Evolutionary conservation across 1,140 invertebrate species (phyloP), one percentile per base, ranked within the genome.

Genomic region (Drosophila bipectinata): DNA sequence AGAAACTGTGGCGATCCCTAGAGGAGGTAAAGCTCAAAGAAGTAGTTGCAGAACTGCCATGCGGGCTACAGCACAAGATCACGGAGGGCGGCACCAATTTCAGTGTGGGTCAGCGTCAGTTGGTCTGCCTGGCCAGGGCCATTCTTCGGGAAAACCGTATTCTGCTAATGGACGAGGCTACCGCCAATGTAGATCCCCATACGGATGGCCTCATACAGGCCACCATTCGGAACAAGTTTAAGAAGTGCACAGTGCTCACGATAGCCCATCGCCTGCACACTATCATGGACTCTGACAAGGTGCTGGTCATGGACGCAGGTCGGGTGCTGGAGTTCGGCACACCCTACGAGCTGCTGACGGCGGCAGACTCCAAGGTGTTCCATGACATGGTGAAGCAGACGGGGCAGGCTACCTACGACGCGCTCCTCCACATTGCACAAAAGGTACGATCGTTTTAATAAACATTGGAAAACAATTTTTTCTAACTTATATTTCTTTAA

Each of bases 231-330:
- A 94, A 93, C 44, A 96, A 95, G 91, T 96, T 96, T 78, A 91
- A 92, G 14, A 92, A 96, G 26, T 96, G 95, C 79, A 98, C 97
- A 1, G 96, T 98, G 18, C 93, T 98, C 4, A 97, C 96, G 1
- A 96, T 98, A 68, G 97, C 97, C 32, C 97, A 98, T 92, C 93
- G 96, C 53, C 91, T 97, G 8, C 94, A 96, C 84, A 97, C 96
- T 1, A 95, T 97, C 21, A 94, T 97, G 92, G 94, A 95, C 69
- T 94, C 93, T 12, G 93, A 94, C 81, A 92, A 93, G 59, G 92
- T 95, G 24, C 74, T 95, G 45, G 94, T 95, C 2, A 93, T 95
- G 92, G 93, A 95, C 81, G 92, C 92, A 26, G 95, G 95, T 28
- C 67, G 69, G 52, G 92, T 94, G 12, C 92, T 94, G 10, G 95